Percentiles rank a stretch among this genome's conserved stretches.
Conservation (phyloP, 2,888 invertebrate species). For the Trilocha varians region DNA sequence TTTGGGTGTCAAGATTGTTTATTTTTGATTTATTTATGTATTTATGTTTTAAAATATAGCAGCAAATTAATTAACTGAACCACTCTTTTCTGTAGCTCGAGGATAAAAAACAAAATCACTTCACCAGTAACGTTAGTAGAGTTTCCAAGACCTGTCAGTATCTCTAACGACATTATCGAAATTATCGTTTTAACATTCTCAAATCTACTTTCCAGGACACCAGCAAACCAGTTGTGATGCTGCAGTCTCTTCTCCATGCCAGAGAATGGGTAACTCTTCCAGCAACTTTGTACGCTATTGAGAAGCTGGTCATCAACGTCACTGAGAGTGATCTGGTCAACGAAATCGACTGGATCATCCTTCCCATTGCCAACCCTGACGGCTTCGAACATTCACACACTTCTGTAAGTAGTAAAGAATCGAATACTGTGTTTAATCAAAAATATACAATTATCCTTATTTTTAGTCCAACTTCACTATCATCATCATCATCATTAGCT, state of each 20-base stretch:
- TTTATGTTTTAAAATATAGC: too few relatives aligned
- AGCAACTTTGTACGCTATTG: conserved; percentile 76
- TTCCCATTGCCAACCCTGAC: conserved; percentile 81
- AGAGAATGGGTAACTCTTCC: conserved; percentile 82
- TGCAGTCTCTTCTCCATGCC: conserved; percentile 75
- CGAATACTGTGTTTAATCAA: too few relatives aligned
- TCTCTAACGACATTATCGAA: not conserved
- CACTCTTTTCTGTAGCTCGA: too few relatives aligned
- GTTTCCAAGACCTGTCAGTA: too few relatives aligned
- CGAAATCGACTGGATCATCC: conserved; percentile 76
- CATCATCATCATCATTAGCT: too few relatives aligned
- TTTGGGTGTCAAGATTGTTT: too few relatives aligned
- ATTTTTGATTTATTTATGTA: too few relatives aligned
- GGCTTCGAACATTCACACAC: conserved; percentile 77
- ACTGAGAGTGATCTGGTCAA: conserved; percentile 64
- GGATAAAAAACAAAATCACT: too few relatives aligned
- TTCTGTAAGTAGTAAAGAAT: conserved; percentile 40
- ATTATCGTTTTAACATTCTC: not conserved
- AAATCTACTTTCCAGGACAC: conserved; percentile 25
- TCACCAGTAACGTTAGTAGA: too few relatives aligned
- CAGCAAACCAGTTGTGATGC: conserved; percentile 69
- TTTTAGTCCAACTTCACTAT: too few relatives aligned
- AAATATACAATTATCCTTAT: too few relatives aligned
- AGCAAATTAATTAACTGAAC: too few relatives aligned
- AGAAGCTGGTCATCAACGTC: conserved; percentile 74